Base-by-base conservation (phyloP, 2,113 vertebrate species). In the Chiloscyllium plagiosum region DNA sequence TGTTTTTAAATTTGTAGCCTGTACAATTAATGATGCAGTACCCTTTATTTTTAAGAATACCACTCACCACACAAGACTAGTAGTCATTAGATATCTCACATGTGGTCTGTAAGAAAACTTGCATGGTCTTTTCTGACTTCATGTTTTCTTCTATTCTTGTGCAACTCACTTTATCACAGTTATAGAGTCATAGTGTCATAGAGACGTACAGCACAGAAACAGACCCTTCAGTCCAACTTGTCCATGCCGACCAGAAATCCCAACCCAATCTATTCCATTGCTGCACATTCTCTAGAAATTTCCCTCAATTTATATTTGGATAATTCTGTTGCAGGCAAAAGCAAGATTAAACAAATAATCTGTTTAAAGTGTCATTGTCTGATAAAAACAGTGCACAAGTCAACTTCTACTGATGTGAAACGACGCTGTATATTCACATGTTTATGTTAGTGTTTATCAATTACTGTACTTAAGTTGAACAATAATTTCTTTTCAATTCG, bases 401-500 rank as follows among this genome's bases (percentile, higher is more conserved):
- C 66, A 12, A 19, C 22, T 50, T 15, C 69, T 50, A 68, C 37
- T 47, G 42, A 37, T 1, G 50, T 95, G 72, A 24, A 47, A 72
- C 26, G 42, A 47, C 42, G 68, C 68, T 93, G 65, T 22, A 65
- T 42, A 70, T 95, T 76, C 94, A 76, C 10, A 52, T 72, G 94
- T 72, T 70, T 76, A 76, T 95, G 94, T 17, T 68, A 70, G 26
- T 50, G 69, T 95, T 95, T 72, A 95, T 95, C 94, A 70, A 72
- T 95, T 72, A 95, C 94, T 15, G 47, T 95, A 95, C 33, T 95
- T 95, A 95, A 72, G 66, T 42, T 50, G 47, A 95, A 76, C 94
- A 95, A 76, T 95, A 68, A 47, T 47, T 72, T 29, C 72, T 95
- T 95, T 95, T 95, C 94, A 95, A 95, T 95, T 95, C 72, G 50